A percentile compares a stretch with the other conserved stretches of the same genome.
Evolutionary conservation across 92 coral and sea anemone genomes (phyloP).

Genomic region (Blastomussa wellsi): DNA sequence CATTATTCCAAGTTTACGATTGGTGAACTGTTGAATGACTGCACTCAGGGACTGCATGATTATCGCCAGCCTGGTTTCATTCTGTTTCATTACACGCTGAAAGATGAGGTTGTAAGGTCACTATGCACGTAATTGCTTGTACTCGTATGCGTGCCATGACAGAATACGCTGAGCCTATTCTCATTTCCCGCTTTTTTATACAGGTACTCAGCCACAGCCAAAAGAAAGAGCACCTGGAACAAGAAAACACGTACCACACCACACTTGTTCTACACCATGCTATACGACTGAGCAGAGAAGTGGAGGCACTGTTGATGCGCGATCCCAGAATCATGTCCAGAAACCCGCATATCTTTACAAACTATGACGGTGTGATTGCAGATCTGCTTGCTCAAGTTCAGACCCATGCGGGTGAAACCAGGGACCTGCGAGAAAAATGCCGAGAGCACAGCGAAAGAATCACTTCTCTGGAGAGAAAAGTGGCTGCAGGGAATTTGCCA

Average conservation of each 20-base stretch:
- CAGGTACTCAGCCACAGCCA: slow-evolving; percentile 14
- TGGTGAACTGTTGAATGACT: no score
- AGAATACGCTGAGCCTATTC: background rate
- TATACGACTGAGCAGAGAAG: slow-evolving; percentile 8
- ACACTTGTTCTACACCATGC: slow-evolving; percentile 15
- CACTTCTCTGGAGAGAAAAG: slow-evolving; percentile 15
- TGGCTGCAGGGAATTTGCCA: background rate
- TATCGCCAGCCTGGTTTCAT: no score
- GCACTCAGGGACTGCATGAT: no score
- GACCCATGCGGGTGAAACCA: slow-evolving; percentile 17
- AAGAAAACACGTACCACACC: slow-evolving; percentile 4
- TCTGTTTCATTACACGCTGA: no score
- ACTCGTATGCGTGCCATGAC: no score
- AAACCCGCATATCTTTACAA: slow-evolving; percentile 14
- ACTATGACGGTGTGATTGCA: slow-evolving; percentile 26
- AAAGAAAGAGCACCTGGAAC: slow-evolving; percentile 25
- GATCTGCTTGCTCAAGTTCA: slow-evolving; percentile 20
- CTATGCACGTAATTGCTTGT: no score
- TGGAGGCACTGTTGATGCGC: slow-evolving; percentile 14
- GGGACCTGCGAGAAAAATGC: background rate
- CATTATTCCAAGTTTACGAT: no score
- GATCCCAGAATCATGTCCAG: slow-evolving; percentile 19
- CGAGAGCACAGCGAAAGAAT: slow-evolving; percentile 31
- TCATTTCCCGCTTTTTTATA: background rate
- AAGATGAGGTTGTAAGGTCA: no score